Evolutionary conservation across 2,797 vertebrate species (phyloP).

Genomic region (Capromys pilorides): DNA sequence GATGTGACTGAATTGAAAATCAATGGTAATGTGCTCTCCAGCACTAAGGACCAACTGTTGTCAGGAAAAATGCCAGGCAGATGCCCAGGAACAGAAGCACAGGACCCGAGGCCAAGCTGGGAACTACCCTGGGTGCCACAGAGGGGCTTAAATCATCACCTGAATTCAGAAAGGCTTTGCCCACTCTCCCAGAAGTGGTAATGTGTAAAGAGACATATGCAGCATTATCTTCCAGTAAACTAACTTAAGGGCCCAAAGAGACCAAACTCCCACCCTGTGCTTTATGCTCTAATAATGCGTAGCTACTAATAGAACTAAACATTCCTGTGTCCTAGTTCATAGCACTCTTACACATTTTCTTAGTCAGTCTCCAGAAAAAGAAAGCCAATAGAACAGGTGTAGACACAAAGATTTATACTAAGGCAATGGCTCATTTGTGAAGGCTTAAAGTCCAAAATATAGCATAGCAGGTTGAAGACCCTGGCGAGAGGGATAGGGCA

Average conservation of each 20-base stretch:
- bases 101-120: neutral
- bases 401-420: neutral
- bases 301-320: neutral
- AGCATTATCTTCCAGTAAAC: neutral
- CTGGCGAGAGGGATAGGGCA: neutral
- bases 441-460: neutral
- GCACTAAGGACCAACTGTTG: neutral
- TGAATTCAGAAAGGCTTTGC: neutral
- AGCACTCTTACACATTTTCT: neutral
- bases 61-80: neutral
- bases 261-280: neutral
- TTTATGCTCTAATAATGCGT: neutral
- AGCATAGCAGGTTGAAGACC: neutral
- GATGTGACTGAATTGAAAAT: neutral
- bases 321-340: neutral
- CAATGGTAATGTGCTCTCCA: neutral
- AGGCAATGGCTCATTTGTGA: neutral
- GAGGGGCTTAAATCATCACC: neutral
- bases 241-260: neutral
- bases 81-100: neutral
- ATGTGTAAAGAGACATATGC: neutral
- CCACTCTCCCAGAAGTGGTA: neutral
- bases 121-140: neutral
- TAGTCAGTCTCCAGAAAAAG: neutral
- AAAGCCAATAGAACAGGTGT: no score